Evolutionary conservation across 2,888 invertebrate genomes (phyloP), one percentile per base, ranked within the genome.

Genomic region (Apomyelois bistriatella): DNA sequence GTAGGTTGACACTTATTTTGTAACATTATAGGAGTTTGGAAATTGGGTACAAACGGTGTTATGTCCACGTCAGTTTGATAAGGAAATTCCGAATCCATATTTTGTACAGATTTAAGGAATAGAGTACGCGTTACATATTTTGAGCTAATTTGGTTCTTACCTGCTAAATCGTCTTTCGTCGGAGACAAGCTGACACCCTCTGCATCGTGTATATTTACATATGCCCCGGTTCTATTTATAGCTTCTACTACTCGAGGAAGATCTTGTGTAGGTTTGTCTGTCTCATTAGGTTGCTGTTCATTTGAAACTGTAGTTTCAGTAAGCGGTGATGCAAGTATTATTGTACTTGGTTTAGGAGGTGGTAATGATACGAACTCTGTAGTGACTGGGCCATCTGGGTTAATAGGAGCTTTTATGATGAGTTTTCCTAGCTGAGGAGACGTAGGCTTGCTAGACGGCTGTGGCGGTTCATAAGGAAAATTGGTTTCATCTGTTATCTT

Each of bases 181-280:
- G 92, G 90, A 67, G 92, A 90, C 68, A 89, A 85, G 82, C 91
- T 88, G 91, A 91, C 88, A 76, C 91, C 91, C 75, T 91, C 91
- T 67, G 92, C 88, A 69, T 93, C 93, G 79, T 94, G 93, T 74
- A 94, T 92, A 90, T 94, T 93, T 77, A 94, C 94, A 85, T 94
- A 94, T 61, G 94, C 94, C 63, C 94, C 94, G 37, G 85, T 83
- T 67, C 89, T 85, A 74, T 88, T 86, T 58, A 88, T 85, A 57
- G 76, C 88, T 76, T 90, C 88, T 64, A 89, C 82, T 59, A 89
- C 73, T 61, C 87, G 79, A 53, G 89, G 89, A 59, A 83, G 67
- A 57, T 85, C 82, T 71, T 81, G 79, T 61, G 66, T 71, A 53
- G 70, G 78, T 76, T 80, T 86, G 59, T 66, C 67, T 61, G 68